These are phyloP conservation scores for Orientallactaga bullata DNA, from an alignment of 2,113 vertebrate species.

Conservation along the genomic window DNA sequence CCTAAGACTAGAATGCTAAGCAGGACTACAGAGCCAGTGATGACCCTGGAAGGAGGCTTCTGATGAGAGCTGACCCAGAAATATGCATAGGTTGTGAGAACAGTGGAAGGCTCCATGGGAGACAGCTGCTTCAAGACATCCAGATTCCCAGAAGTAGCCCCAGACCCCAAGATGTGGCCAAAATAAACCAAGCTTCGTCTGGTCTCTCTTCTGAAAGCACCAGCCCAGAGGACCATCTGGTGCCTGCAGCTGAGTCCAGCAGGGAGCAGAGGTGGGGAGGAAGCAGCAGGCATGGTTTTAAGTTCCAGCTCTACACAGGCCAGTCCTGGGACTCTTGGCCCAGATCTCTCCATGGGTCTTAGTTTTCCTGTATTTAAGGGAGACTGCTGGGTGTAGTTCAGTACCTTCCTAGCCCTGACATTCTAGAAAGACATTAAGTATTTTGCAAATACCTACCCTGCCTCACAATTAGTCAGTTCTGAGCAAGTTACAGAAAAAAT, in stretches of 20 bases:
- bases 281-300: neutral
- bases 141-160: neutral
- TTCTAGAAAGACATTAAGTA: conserved; percentile 42
- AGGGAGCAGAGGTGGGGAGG: neutral
- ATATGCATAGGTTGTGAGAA: neutral
- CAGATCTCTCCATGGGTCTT: neutral
- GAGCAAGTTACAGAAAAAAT: conserved; percentile 5
- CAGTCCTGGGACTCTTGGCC: neutral
- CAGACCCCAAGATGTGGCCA: neutral
- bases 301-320: neutral
- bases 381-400: conserved; percentile 13
- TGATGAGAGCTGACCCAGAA: neutral
- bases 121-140: conserved; percentile 14
- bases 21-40: neutral
- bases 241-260: neutral
- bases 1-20: neutral
- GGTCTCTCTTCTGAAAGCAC: neutral
- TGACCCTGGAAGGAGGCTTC: neutral
- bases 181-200: neutral
- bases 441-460: neutral
- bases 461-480: neutral
- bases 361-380: conserved; percentile 19
- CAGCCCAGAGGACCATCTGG: neutral
- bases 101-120: neutral
- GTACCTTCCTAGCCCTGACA: conserved; percentile 6